Evolutionary conservation across 2,888 invertebrate genomes (phyloP).

Genomic region (Falcaria lacertinaria): DNA sequence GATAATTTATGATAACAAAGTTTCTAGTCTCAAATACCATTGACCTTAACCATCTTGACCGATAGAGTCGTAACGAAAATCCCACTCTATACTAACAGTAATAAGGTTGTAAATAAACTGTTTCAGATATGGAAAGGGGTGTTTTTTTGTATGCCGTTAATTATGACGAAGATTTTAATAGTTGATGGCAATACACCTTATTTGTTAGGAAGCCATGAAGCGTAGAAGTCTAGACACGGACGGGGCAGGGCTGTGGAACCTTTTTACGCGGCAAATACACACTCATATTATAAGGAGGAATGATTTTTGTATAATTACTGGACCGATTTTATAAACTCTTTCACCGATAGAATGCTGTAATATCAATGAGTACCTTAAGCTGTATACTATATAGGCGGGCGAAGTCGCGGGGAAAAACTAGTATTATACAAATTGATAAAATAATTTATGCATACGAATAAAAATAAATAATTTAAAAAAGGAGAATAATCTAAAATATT

Average conservation of each 20-base stretch:
- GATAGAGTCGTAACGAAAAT: neutral
- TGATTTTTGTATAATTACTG: neutral
- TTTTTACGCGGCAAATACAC: slow-evolving; percentile 5
- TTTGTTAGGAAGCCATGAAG: slow-evolving; percentile 53
- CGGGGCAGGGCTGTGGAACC: slow-evolving; percentile 31
- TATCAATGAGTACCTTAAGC: no score
- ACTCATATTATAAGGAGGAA: neutral
- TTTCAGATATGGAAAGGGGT: slow-evolving; percentile 15
- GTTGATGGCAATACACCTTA: slow-evolving; percentile 48
- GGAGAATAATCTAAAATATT: no score
- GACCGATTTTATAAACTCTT: no score
- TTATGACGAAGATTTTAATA: slow-evolving; percentile 52
- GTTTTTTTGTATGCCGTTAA: slow-evolving; percentile 36
- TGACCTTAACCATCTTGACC: slow-evolving; percentile 15
- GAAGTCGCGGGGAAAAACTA: no score
- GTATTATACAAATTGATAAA: no score
- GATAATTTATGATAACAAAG: neutral
- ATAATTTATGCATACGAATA: no score
- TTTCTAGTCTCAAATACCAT: slow-evolving; percentile 18
- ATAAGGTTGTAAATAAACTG: slow-evolving; percentile 4
- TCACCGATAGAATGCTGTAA: no score
- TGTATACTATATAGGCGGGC: no score
- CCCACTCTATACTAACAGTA: neutral
- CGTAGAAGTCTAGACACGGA: slow-evolving; percentile 40
- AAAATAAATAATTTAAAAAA: no score